These are phyloP conservation scores for Buceros bicornis DNA, from an alignment of 2,797 vertebrate genomes.

Conservation along the genomic window DNA sequence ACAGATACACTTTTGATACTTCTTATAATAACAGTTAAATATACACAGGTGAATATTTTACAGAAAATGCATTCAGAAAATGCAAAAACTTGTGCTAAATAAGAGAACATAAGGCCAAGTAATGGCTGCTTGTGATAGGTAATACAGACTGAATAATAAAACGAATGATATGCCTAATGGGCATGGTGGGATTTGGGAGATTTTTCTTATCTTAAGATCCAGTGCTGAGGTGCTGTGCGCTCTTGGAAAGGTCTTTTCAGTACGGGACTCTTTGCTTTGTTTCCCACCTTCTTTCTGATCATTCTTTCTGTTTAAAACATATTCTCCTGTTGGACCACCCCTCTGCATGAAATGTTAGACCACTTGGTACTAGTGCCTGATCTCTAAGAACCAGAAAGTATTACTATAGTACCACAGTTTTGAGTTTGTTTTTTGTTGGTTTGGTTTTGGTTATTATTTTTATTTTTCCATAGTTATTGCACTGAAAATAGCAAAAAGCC, in stretches of 20 bases:
- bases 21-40: neutral
- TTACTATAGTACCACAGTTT: rapidly evolving
- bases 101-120: neutral
- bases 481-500: neutral
- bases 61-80: neutral
- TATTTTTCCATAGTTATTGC: neutral
- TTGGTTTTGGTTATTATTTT: too few species aligned
- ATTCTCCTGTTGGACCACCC: neutral
- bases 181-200: neutral
- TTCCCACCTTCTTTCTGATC: neutral
- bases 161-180: neutral
- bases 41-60: neutral
- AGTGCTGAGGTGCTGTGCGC: neutral
- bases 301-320: neutral
- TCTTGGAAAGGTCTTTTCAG: neutral
- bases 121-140: neutral
- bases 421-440: too few species aligned
- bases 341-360: neutral
- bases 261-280: neutral
- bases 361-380: neutral
- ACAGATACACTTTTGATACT: neutral
- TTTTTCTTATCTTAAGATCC: neutral
- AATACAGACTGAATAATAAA: neutral
- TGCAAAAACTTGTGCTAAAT: neutral
- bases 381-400: neutral